A percentile compares a stretch with the other conserved stretches of the same genome.
Evolutionary conservation across 2,797 vertebrate genomes (phyloP).

Genomic region (Meriones psammophilus): DNA sequence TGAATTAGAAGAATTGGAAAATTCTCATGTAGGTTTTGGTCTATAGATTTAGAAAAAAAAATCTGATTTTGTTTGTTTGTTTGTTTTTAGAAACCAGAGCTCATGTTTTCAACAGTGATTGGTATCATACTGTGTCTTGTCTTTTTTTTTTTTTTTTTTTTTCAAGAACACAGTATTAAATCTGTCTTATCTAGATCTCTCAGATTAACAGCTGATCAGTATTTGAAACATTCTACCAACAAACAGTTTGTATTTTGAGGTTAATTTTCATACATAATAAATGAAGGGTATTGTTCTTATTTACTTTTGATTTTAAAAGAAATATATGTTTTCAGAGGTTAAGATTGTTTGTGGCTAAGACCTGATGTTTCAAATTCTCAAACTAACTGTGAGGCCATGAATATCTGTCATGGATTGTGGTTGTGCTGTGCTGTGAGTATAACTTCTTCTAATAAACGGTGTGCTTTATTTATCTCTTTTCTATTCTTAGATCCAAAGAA

Average conservation of each 20-base stretch:
- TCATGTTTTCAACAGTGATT: constrained; percentile 10
- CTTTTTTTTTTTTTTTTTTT: not conserved
- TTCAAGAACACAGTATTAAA: not conserved
- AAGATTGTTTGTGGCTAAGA: not conserved
- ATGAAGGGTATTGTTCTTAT: not conserved
- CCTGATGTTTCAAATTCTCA: constrained; percentile 25
- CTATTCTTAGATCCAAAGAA: constrained; percentile 27
- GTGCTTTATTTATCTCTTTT: constrained; percentile 41
- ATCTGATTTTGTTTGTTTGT: too few relatives aligned
- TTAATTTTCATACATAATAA: constrained; percentile 32
- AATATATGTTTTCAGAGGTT: not conserved
- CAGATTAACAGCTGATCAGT: constrained; percentile 49
- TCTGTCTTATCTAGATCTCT: not conserved
- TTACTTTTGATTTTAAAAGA: constrained; percentile 37
- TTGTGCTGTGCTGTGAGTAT: not conserved
- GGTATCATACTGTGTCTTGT: not conserved
- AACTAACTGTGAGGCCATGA: not conserved
- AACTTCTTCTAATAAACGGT: not conserved
- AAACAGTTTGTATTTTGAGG: constrained; percentile 54
- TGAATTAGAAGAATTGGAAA: constrained; percentile 22
- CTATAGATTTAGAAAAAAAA: constrained; percentile 36
- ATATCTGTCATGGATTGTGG: not conserved
- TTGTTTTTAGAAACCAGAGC: constrained; percentile 34
- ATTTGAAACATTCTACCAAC: constrained; percentile 37
- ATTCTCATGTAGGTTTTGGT: constrained; percentile 57